Conservation (phyloP, 2,113 vertebrate species). For the Heterotis niloticus region DNA sequence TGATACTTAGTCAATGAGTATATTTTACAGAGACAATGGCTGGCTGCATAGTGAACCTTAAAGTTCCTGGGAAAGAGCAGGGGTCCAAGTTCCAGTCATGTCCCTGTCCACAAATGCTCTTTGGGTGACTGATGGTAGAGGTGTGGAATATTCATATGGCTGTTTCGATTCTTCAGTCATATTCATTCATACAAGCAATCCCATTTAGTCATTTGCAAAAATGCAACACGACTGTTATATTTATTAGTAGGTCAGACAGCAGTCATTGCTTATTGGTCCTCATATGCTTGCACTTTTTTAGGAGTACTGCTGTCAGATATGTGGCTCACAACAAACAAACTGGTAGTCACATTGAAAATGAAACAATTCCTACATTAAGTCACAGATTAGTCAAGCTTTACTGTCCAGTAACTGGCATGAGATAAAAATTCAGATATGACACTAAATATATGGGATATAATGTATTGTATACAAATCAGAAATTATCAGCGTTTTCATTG, state of each 20-base stretch:
- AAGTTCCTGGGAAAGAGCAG: too few relatives aligned
- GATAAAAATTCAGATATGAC: constrained; percentile 31
- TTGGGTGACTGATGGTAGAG: too few relatives aligned
- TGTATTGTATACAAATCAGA: constrained; percentile 33
- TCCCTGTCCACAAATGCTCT: too few relatives aligned
- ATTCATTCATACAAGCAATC: constrained; percentile 11
- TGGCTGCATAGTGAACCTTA: too few relatives aligned
- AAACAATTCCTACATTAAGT: constrained; percentile 1
- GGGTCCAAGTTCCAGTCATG: too few relatives aligned
- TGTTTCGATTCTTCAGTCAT: constrained; percentile 15
- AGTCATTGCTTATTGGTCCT: constrained; percentile 73
- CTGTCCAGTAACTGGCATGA: constrained; percentile 12
- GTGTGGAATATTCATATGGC: too few relatives aligned
- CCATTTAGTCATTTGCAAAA: background rate
- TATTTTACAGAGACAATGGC: too few relatives aligned
- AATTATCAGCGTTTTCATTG: constrained; percentile 28
- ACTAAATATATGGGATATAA: constrained; percentile 46
- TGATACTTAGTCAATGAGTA: too few relatives aligned
- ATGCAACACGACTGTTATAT: constrained; percentile 54
- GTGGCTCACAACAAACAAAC: constrained; percentile 43
- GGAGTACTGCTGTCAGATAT: constrained; percentile 47
- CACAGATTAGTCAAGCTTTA: constrained; percentile 18
- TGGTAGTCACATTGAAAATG: constrained; percentile 27
- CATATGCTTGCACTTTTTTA: constrained; percentile 60
- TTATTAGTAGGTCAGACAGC: constrained; percentile 68